Evolutionary conservation across 2,888 invertebrate genomes (phyloP), one percentile per base, ranked within the genome.

Genomic region (Drosophila ustulata): DNA sequence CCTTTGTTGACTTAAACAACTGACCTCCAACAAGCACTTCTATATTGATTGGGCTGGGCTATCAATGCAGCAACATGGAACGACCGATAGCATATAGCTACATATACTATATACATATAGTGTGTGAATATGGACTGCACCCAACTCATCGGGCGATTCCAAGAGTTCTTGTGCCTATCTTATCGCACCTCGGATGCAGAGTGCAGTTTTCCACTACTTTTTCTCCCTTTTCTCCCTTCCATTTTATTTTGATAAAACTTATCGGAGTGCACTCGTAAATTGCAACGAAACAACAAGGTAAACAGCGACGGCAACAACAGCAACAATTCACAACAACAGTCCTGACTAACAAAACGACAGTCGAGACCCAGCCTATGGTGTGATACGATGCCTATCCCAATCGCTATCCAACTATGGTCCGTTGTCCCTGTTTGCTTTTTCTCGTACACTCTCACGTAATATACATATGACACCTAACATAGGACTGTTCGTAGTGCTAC

Each of bases 11-110:
- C 47, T 75, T 59, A 80, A 86, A 75, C 89, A 83, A 89, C 91
- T 91, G 90, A 90, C 91, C 90, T 90, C 86, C 80, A 90, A 84
- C 90, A 91, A 89, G 80, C 59, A 69, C 71, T 89, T 89, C 79
- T 80, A 59, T 71, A 79, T 91, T 90, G 85, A 76, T 82, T 80
- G 80, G 70, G 71, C 52, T 75, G 59, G 62, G 45, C 51, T 76
- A 78, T 65, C 78, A 59, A 63, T 66, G 63, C 71, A 80, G 32
- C 58, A 34, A 65, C 58, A 75, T 56, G 78, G 77, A 84, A 84
- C 83, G 83, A 84, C 84, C 85, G 88, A 85, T 85, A 82, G 87
- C 53, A 56, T n/a, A n/a, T n/a, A n/a, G 30, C 71, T 56, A 46
- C 26, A 11, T 28, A 37, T n/a, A n/a, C n/a, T 46, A 11, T 23